phyloP scores from a whole-genome alignment of 2,113 vertebrate species.

The Gasterosteus aculeatus region DNA sequence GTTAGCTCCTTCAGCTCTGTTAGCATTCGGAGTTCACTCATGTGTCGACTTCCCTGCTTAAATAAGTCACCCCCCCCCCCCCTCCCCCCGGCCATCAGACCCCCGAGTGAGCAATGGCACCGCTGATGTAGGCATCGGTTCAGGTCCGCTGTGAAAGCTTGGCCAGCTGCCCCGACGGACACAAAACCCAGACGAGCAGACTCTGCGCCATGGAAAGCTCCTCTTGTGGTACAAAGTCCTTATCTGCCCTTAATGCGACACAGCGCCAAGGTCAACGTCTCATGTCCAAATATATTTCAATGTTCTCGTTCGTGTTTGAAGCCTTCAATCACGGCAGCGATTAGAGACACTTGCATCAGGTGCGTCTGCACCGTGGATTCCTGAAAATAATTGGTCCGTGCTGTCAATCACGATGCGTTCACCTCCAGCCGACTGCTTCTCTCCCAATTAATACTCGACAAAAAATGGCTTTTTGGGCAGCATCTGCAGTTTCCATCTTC shows the following conservation, averaged over 20 bases:
- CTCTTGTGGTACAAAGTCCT: neutral
- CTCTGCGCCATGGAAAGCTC: neutral
- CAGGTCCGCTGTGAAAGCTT: conserved; percentile 7
- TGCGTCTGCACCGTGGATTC: neutral
- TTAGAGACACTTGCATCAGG: conserved; percentile 6
- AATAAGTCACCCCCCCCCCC: conserved; percentile 40
- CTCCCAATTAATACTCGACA: conserved; percentile 4
- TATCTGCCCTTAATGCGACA: too few relatives aligned
- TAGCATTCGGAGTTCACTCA: conserved; percentile 44
- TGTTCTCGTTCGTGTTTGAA: too few relatives aligned
- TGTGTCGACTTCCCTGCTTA: conserved; percentile 48
- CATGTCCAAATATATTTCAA: neutral
- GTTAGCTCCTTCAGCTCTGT: conserved; percentile 58
- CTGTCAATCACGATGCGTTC: neutral
- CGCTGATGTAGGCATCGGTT: conserved; percentile 23
- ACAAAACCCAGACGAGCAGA: conserved; percentile 27
- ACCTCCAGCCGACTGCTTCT: neutral
- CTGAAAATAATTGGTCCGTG: conserved; percentile 19
- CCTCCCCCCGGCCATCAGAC: conserved; percentile 32
- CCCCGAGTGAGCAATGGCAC: conserved; percentile 9
- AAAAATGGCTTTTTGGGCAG: neutral
- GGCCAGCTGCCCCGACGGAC: conserved; percentile 23
- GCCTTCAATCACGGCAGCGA: conserved; percentile 18
- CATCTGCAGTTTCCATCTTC: conserved; percentile 3
- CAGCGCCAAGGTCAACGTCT: neutral